These are phyloP conservation scores for Capromys pilorides DNA, from an alignment of 2,797 vertebrate genomes.

Conservation along the genomic window DNA sequence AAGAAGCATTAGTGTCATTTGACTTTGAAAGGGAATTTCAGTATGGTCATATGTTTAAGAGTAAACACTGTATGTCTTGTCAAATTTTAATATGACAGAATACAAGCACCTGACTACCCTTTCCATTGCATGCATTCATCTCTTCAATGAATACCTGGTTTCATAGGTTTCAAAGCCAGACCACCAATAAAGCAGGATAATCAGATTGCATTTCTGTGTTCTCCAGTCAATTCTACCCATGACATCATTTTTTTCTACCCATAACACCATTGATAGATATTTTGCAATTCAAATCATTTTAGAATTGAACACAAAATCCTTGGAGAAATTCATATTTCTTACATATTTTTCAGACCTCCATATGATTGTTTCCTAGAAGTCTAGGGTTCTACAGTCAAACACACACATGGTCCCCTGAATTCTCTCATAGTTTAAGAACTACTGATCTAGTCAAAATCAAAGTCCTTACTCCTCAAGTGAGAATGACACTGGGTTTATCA, in stretches of 20 bases:
- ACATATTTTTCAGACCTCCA: background rate
- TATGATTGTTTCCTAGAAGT: background rate
- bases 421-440: background rate
- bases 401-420: background rate
- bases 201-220: background rate
- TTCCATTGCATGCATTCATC: background rate
- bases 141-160: background rate
- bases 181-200: background rate
- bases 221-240: background rate
- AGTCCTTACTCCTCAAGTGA: background rate
- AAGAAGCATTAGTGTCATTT: background rate
- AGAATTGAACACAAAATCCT: background rate
- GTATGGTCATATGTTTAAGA: background rate
- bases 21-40: background rate
- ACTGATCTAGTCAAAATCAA: background rate
- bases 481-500: background rate
- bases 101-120: background rate
- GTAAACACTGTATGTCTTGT: slow-evolving; percentile 11
- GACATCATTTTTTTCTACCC: no score
- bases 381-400: background rate
- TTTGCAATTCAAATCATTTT: background rate
- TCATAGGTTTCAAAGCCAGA: background rate
- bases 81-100: background rate
- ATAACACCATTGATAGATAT: background rate
- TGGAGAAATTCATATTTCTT: background rate